Evolutionary conservation across 2,113 vertebrate species (phyloP).

Genomic region (cat (Felis catus)): DNA sequence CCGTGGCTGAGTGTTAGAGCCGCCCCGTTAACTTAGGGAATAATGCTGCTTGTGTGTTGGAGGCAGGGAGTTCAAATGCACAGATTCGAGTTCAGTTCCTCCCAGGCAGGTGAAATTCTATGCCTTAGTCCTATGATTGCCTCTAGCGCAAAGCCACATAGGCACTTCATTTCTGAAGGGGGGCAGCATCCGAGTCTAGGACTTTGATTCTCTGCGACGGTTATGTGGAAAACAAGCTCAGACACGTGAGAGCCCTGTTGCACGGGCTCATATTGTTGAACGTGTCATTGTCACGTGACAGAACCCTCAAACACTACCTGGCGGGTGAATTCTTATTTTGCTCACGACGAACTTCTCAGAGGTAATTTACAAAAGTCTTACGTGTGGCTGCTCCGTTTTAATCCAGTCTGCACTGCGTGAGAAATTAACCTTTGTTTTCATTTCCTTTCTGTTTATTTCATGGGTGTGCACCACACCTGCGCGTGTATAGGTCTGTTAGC

Average conservation of each 20-base stretch:
- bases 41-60: background rate
- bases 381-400: background rate
- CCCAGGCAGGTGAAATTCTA: accelerated
- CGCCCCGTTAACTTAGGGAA: accelerated
- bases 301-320: background rate
- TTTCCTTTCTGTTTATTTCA: background rate
- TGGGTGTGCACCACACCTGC: background rate
- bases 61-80: background rate
- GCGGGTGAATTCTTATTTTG: accelerated
- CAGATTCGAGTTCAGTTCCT: background rate
- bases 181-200: background rate
- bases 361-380: background rate
- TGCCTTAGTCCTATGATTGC: background rate
- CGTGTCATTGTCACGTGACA: accelerated
- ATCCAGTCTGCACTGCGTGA: too few relatives aligned
- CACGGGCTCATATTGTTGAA: accelerated
- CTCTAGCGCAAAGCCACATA: accelerated
- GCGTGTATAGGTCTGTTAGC: background rate
- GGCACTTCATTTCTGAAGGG: background rate
- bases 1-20: accelerated
- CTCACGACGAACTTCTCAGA: background rate
- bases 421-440: background rate
- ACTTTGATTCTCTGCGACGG: accelerated
- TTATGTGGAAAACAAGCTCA: accelerated
- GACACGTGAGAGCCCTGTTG: accelerated